Base-by-base conservation (phyloP, 1,140 invertebrate species). In the Bombus huntii region DNA sequence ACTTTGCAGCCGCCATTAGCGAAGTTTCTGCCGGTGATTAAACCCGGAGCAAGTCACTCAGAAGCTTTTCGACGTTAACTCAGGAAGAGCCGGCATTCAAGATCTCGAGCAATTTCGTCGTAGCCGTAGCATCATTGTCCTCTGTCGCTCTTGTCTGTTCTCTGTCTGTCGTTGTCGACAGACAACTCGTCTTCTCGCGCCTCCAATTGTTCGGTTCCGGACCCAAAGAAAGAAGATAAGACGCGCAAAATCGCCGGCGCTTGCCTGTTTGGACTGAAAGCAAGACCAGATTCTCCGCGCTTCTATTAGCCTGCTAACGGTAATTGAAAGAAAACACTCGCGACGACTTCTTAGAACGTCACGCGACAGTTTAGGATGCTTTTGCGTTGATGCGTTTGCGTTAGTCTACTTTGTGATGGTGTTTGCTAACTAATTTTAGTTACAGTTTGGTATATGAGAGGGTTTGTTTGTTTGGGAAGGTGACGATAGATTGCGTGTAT, bases 31-130 rank as follows among this genome's bases (percentile, higher is more conserved):
- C 81, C 86, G 86, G 88, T 91, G 92, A 93, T 92, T 92, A 93
- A 93, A 91, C 92, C 90, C 87, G 83, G 89, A 91, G 92, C 92
- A 92, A 92, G 92, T 93, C 91, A 92, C 90, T 92, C 90, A 88
- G 85, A 83, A 91, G 90, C 90, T 91, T 92, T 92, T 91, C 88
- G 89, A 91, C 90, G 85, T 91, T 91, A 90, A 90, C 90, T 90
- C 86, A 85, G 79, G 83, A 12, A 87, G 87, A 31, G 80, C 84
- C 87, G 89, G 81, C 82, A 85, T 91, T 91, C 85, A 88, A 91
- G 88, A 91, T 91, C 88, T 77, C 87, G 86, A 90, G 90, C 89
- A 91, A 90, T 91, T 91, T 90, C 77, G 66, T 81, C 70, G 22
- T 42, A 28, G 37, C 37, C 65, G n/a, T 31, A 66, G 28, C 47